A percentile compares a stretch with the other conserved stretches of the same genome.
These are phyloP conservation scores for Saguinus midas DNA, from an alignment of 2,113 vertebrate genomes.

Conservation along the genomic window DNA sequence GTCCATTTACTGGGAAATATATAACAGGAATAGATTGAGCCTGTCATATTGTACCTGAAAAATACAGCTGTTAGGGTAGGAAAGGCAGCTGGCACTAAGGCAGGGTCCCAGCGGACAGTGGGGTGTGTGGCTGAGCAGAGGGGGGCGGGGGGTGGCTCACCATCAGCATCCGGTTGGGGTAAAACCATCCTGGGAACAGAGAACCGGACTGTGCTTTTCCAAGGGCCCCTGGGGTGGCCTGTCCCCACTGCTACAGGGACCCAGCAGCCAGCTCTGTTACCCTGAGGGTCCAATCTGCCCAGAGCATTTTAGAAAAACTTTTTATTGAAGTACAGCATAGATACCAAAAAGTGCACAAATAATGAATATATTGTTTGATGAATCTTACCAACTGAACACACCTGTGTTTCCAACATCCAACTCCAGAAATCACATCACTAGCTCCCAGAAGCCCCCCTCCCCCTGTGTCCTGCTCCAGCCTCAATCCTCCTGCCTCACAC, in stretches of 20 bases:
- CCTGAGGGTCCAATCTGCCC: background rate
- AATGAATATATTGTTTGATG: background rate
- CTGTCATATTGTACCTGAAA: constrained; percentile 77
- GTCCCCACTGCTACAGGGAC: background rate
- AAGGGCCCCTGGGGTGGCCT: background rate
- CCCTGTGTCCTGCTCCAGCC: background rate
- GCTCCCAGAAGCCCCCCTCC: no score
- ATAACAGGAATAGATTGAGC: constrained; percentile 78
- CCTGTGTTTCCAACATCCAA: background rate
- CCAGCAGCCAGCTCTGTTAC: background rate
- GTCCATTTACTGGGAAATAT: constrained; percentile 79
- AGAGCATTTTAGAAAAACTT: background rate
- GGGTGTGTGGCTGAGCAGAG: background rate
- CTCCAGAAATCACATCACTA: background rate
- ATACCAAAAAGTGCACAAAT: background rate
- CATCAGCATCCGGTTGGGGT: background rate
- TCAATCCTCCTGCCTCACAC: accelerated
- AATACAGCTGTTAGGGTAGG: constrained; percentile 75
- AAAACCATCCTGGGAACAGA: background rate
- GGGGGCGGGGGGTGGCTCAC: background rate
- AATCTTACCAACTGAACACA: background rate
- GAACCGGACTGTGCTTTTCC: background rate
- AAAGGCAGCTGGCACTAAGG: constrained; percentile 57
- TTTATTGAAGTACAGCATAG: background rate
- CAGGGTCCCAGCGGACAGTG: constrained; percentile 35